Evolutionary conservation across 2,888 invertebrate species (phyloP), one percentile per base, ranked within the genome.

Genomic region (Aleiodes alternator): DNA sequence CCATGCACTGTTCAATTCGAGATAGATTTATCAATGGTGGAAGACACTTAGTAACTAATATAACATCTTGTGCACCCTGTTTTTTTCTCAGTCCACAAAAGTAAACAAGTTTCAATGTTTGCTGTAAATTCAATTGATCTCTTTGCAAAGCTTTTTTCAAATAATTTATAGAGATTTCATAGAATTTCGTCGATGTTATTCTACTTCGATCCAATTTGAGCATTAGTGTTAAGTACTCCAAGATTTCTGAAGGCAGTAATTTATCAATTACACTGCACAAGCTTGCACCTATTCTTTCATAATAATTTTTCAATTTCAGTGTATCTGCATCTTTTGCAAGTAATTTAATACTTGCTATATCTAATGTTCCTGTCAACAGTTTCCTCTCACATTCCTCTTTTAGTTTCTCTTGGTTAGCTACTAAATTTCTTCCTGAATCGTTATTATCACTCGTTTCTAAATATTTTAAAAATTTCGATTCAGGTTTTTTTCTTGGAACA

Each of bases 31-130:
- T 23, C 11, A 83, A 31, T 4, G 78, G 53, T 11, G 80, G 81
- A 64, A 84, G 64, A 70, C 34, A 73, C 16, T 66, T 51, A 12
- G 78, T 23, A 0, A 81, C 64, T 6, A 14, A 55, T 11, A 68
- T 70, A 0, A 82, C 38, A 7, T 76, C 51, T 0, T 9, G 23
- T 14, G 7, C 11, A 3, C 59, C 69, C 0, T 16, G 8, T 23
- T 78, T 71, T 69, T 79, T 78, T 11, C 43, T 29, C 4, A 80
- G 55, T 38, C 79, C 72, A 34, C 78, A 72, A 34, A 80, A 79
- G 57, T 75, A 82, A 31, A 83, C 38, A 7, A 82, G 61, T 23
- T 82, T 79, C 5, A 83, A 16, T 7, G 59, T 76, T 66, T 81
- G 73, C 8, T 57, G 55, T 1, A 72, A 29, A 14, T 3, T 71